A percentile compares a stretch with the other conserved stretches of the same genome.
phyloP scores from a whole-genome alignment of 2,113 vertebrate species.

The Leptodactylus fuscus region DNA sequence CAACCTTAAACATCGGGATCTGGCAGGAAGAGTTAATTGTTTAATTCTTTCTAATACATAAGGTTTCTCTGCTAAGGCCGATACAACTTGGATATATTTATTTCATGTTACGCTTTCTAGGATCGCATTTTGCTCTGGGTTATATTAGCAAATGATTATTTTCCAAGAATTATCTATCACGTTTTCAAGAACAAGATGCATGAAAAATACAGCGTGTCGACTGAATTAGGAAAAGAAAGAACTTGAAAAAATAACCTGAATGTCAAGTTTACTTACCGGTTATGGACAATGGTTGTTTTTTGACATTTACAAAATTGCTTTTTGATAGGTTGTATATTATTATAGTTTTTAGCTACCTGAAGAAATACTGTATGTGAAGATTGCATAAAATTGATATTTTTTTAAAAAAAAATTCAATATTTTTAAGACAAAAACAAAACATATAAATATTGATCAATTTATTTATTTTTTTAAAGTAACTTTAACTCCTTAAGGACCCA shows the following conservation, averaged over 20 bases:
- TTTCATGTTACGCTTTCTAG: constrained; percentile 38
- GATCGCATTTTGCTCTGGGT: not conserved
- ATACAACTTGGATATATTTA: constrained; percentile 29
- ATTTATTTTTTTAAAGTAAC: no score
- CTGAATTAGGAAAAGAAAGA: constrained; percentile 1
- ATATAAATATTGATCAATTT: no score
- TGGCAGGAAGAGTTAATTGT: constrained; percentile 50
- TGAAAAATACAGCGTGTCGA: not conserved
- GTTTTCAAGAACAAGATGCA: constrained; percentile 33
- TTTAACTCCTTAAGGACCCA: no score
- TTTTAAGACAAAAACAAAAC: no score
- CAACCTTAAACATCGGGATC: constrained; percentile 26
- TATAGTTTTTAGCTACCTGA: not conserved
- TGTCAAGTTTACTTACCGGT: not conserved
- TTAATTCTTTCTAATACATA: constrained; percentile 43
- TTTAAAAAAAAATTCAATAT: no score
- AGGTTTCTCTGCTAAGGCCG: constrained; percentile 20
- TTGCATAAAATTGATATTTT: no score
- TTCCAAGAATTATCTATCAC: constrained; percentile 14
- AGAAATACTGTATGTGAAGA: no score
- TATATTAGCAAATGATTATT: constrained; percentile 13
- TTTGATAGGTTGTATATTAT: not conserved
- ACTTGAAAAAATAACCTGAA: constrained; percentile 4
- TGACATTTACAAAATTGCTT: not conserved
- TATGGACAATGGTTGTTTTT: not conserved